A percentile compares a stretch with the other conserved stretches of the same genome.
Conservation (phyloP, 2,113 vertebrate genomes). For the Laterallus jamaicensis region DNA sequence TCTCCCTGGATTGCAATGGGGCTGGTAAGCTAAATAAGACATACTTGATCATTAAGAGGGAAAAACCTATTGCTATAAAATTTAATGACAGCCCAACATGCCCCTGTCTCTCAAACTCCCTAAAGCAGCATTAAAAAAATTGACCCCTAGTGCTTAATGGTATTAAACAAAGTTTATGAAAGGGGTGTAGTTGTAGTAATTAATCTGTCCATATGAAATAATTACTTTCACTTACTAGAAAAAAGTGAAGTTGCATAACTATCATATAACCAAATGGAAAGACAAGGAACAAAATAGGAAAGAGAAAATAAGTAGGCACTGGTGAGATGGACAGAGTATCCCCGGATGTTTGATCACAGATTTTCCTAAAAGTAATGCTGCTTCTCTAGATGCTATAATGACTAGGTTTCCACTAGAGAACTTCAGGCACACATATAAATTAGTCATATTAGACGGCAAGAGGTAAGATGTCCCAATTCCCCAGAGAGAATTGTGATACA, state of each 20-base stretch:
- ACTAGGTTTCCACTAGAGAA: background rate
- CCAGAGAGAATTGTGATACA: background rate
- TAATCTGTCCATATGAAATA: background rate
- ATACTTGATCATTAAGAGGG: background rate
- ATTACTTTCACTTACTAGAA: background rate
- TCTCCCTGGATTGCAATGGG: background rate
- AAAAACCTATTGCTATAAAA: background rate
- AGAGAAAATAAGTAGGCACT: background rate
- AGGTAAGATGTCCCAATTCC: background rate
- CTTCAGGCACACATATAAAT: background rate
- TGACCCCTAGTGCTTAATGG: rapidly evolving
- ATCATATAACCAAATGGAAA: background rate
- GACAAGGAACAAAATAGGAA: background rate
- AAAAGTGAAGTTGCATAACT: background rate
- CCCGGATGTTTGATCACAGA: background rate
- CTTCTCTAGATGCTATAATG: background rate
- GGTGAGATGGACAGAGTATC: background rate
- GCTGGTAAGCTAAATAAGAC: background rate
- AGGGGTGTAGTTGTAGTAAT: background rate
- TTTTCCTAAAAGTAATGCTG: background rate
- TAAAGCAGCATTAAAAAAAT: background rate
- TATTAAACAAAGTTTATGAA: background rate
- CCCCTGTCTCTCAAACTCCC: background rate
- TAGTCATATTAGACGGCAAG: background rate
- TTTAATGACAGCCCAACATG: background rate